A percentile compares a stretch with the other conserved stretches of the same genome.
These are phyloP conservation scores for Zoanthus gigantus DNA, from an alignment of 92 coral and sea anemone species.

Conservation along the genomic window DNA sequence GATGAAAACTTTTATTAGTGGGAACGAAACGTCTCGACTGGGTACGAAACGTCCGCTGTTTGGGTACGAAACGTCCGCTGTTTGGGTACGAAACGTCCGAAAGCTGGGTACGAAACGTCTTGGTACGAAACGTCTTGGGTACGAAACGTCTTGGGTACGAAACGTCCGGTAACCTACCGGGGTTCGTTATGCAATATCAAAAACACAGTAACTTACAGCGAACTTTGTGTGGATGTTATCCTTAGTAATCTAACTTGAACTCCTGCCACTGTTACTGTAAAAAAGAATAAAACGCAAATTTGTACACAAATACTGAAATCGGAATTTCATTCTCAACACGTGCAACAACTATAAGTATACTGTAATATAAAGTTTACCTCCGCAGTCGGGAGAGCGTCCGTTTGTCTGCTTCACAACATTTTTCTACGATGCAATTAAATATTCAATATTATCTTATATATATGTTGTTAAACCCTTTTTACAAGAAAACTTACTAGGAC, in stretches of 20 bases:
- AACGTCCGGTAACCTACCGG: too few species aligned
- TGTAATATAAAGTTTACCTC: not conserved
- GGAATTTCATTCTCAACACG: not conserved
- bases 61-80: too few species aligned
- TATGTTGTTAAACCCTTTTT: not conserved
- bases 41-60: too few species aligned
- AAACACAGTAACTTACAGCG: conserved; percentile 14
- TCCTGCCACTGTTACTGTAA: conserved; percentile 24
- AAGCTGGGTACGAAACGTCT: too few species aligned
- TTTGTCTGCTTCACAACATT: conserved; percentile 3
- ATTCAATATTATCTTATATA: not conserved
- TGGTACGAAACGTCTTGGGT: too few species aligned
- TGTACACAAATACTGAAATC: not conserved
- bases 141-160: too few species aligned
- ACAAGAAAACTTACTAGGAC: conserved; percentile 64
- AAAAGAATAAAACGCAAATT: not conserved
- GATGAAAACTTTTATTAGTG: too few species aligned
- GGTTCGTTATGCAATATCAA: too few species aligned
- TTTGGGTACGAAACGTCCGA: too few species aligned
- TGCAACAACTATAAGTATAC: not conserved
- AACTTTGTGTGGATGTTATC: conserved; percentile 33
- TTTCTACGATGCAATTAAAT: conserved; percentile 1
- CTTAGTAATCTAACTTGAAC: conserved; percentile 33
- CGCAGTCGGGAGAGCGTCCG: conserved; percentile 1
- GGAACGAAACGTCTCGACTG: too few species aligned